Evolutionary conservation across 2,113 vertebrate species (phyloP).

Genomic region (Mesocricetus auratus): DNA sequence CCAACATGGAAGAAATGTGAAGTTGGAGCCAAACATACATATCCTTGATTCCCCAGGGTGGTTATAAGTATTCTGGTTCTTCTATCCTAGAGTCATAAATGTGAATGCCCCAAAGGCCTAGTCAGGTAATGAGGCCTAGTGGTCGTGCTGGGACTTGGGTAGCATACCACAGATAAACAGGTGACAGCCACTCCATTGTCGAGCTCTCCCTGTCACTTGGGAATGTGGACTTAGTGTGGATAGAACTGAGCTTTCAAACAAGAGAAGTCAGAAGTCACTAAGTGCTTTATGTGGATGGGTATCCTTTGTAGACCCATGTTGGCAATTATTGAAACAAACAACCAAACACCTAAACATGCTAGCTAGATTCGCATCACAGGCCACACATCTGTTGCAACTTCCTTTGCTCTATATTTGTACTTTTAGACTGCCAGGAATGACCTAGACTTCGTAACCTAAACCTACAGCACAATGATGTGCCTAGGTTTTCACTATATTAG

Average conservation of each 20-base stretch:
- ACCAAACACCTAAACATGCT: background rate
- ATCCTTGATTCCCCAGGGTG: background rate
- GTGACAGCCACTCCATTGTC: background rate
- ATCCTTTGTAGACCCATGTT: background rate
- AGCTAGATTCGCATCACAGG: background rate
- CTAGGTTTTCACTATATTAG: background rate
- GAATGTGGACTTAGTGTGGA: background rate
- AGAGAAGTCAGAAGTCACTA: conserved; percentile 20
- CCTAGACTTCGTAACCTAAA: background rate
- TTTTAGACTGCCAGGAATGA: background rate
- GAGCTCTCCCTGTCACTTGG: background rate
- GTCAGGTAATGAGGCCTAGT: background rate
- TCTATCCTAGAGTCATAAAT: background rate
- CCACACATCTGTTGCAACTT: background rate
- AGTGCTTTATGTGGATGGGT: background rate
- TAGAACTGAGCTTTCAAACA: conserved; percentile 14
- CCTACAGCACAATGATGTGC: background rate
- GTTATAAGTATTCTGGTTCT: background rate
- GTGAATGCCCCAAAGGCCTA: background rate
- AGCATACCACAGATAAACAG: background rate
- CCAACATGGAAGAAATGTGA: background rate
- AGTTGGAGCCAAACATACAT: background rate
- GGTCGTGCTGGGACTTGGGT: background rate
- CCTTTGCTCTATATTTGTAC: background rate
- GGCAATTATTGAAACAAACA: background rate